Base-by-base conservation (phyloP, 2,113 vertebrate species). In the Camelus dromedarius region DNA sequence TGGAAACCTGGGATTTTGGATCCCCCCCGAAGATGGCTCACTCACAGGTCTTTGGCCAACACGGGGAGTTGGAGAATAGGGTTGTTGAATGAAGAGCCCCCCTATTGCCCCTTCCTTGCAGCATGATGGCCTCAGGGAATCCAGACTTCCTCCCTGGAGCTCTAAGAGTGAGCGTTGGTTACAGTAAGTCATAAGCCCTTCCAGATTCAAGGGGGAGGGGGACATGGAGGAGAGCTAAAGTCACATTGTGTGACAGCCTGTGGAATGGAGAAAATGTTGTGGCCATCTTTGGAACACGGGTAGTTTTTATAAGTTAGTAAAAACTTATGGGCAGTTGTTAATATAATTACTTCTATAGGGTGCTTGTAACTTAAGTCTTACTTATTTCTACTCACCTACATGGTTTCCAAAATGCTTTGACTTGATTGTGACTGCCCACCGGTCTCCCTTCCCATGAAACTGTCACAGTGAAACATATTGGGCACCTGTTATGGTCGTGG, bases 21-120 rank as follows among this genome's bases (percentile, higher is more conserved):
- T 35, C 56, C 11, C 14, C 26, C 46, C 19, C 2, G 12, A 80
- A 86, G 5, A 30, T 16, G 13, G n/a, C 22, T 46, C 20, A 28
- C 3, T 64, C 28, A 2, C 12, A 5, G 24, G 20, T 85, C 66
- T 20, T 42, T 14, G 19, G 6, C 3, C 28, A 24, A 46, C 9
- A 7, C 46, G 3, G 1, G 52, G 38, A 38, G 2, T 3, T 67
- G 15, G 4, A 14, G 14, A n/a, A 2, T 2, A 7, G 15, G 2
- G n/a, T 30, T 50, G 1, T 1, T 56, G 90, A 76, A 35, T 8
- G 15, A 19, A 19, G 9, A 2, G 0, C 5, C 18, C 7, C 4
- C 20, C 3, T 2, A n/a, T 11, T 20, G 8, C 18, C 1, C 8
- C 50, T 42, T 60, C 58, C 10, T n/a, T 2, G n/a, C 1, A n/a